Evolutionary conservation across 1,140 invertebrate genomes (phyloP).

Genomic region (Drosophila insularis): DNA sequence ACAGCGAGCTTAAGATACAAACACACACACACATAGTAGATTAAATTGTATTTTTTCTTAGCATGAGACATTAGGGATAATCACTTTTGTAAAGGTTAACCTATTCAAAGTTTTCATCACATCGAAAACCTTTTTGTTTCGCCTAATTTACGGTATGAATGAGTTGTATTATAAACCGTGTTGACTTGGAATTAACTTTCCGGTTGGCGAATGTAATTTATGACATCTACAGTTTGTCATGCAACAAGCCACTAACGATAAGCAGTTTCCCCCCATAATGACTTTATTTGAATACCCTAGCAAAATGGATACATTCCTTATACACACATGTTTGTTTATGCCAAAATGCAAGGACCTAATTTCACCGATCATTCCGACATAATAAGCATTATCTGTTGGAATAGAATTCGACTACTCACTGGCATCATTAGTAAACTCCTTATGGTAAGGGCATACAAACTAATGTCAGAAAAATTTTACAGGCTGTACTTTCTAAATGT

Average conservation of each 20-base stretch:
- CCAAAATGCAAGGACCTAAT: no score
- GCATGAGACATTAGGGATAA: background rate
- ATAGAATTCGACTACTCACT: no score
- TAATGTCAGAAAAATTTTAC: background rate
- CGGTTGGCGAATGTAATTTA: constrained; percentile 32
- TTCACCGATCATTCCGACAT: no score
- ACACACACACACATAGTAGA: background rate
- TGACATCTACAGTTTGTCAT: constrained; percentile 52
- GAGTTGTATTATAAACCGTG: constrained; percentile 26
- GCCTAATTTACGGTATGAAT: constrained; percentile 12
- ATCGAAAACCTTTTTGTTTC: constrained; percentile 27
- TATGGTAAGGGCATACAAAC: background rate
- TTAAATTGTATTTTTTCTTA: constrained; percentile 21
- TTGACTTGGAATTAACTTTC: constrained; percentile 27
- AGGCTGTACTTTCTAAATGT: background rate
- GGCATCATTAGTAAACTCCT: no score
- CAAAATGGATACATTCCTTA: background rate
- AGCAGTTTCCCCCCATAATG: constrained; percentile 50
- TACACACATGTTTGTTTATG: background rate
- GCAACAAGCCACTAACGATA: constrained; percentile 46
- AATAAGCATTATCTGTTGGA: no score
- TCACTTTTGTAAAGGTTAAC: background rate
- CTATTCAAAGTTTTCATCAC: constrained; percentile 31
- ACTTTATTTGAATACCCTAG: constrained; percentile 49
- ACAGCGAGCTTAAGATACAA: constrained; percentile 29